A percentile compares a stretch with the other conserved stretches of the same genome.
These are phyloP conservation scores for Drosophila gunungcola DNA, from an alignment of 1,140 invertebrate genomes.

Conservation along the genomic window DNA sequence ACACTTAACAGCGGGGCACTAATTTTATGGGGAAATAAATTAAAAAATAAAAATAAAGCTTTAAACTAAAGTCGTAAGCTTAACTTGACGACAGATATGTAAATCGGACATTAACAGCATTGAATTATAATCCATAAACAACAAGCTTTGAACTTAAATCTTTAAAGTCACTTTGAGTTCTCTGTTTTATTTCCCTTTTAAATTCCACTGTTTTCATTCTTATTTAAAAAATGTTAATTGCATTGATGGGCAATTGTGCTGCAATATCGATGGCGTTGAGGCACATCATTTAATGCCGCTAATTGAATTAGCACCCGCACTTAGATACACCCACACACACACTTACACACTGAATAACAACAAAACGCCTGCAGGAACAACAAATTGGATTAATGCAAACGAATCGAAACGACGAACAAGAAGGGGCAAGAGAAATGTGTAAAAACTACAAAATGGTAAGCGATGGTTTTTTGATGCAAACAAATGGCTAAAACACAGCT, in stretches of 20 bases:
- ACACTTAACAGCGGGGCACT: conserved; percentile 35
- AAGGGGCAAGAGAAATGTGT: conserved; percentile 36
- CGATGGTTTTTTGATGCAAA: conserved; percentile 45
- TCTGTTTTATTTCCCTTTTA: too few species aligned
- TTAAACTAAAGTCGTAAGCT: neutral
- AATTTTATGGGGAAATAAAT: conserved; percentile 34
- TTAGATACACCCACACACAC: neutral
- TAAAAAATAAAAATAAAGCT: neutral
- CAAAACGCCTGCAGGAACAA: conserved; percentile 26
- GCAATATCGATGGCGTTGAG: conserved; percentile 16
- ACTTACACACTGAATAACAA: conserved; percentile 2
- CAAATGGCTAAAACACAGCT: conserved; percentile 34
- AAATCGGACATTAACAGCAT: neutral
- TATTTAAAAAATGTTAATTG: neutral
- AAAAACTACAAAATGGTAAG: conserved; percentile 44
- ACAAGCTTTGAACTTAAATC: neutral
- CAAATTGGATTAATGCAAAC: conserved; percentile 75
- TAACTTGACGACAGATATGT: too few species aligned
- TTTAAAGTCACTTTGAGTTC: too few species aligned
- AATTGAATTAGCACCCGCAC: conserved; percentile 67
- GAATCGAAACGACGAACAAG: conserved; percentile 30
- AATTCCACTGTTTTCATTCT: too few species aligned
- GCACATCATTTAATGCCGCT: conserved; percentile 39
- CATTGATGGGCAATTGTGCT: conserved; percentile 1
- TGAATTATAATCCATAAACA: neutral